Conservation (phyloP, 35 echinoderm and acorn worm genomes). For the Anneissia japonica region DNA sequence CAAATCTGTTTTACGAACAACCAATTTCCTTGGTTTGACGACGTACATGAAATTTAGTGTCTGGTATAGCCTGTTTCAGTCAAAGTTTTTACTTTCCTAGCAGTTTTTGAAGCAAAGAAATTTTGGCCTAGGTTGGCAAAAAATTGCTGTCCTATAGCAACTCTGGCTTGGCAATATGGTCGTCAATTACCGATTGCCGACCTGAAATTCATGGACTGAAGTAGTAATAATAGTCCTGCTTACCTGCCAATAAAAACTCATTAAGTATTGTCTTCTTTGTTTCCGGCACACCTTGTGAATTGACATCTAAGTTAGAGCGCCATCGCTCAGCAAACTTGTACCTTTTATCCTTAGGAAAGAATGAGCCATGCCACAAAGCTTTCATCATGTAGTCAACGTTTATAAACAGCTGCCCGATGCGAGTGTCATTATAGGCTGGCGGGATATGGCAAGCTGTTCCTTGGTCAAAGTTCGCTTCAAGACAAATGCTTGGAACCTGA, state of each 20-base stretch:
- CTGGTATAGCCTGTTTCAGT: no score
- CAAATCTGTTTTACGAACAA: no score
- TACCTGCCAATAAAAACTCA: conserved; percentile 87
- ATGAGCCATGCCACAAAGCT: conserved; percentile 82
- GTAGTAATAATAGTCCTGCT: no score
- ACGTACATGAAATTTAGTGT: no score
- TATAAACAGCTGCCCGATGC: conserved; percentile 71
- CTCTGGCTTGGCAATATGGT: no score
- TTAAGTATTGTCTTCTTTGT: conserved; percentile 81
- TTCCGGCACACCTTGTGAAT: conserved; percentile 61
- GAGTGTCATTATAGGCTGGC: conserved; percentile 79
- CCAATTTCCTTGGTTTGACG: no score
- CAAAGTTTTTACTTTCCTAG: no score
- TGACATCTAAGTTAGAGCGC: conserved; percentile 90
- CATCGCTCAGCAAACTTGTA: conserved; percentile 86
- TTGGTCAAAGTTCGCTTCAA: conserved; percentile 81
- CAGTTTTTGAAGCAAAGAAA: no score
- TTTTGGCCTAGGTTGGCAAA: no score
- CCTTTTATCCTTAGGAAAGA: conserved; percentile 86
- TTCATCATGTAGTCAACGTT: conserved; percentile 98
- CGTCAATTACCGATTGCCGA: no score
- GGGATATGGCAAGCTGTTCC: conserved; percentile 75
- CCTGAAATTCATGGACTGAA: no score
- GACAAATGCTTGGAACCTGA: conserved; percentile 58
- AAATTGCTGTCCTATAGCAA: no score